Conservation (phyloP, 2,797 vertebrate genomes). For the Cetoscarus ocellatus region DNA sequence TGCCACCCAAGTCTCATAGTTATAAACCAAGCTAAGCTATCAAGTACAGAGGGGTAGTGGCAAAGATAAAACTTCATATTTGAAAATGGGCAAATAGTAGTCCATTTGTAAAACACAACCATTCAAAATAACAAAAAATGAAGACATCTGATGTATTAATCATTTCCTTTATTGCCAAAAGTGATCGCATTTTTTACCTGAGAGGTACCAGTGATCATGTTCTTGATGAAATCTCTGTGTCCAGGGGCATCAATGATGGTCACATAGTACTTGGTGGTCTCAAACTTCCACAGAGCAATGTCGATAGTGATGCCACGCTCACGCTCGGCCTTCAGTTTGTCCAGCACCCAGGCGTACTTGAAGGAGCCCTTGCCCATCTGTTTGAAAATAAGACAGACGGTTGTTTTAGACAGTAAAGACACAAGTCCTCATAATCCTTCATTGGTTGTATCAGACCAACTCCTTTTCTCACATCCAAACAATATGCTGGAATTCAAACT, state of each 20-base stretch:
- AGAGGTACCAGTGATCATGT: constrained; percentile 90
- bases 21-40: no score
- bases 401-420: neutral
- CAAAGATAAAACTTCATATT: no score
- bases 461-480: no score
- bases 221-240: constrained; percentile 90
- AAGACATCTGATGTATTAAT: no score
- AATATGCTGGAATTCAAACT: no score
- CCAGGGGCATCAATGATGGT: constrained; percentile 88
- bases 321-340: constrained; percentile 88
- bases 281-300: constrained; percentile 89
- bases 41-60: no score
- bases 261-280: constrained; percentile 85
- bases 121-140: no score
- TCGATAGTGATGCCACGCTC: constrained; percentile 89
- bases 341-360: constrained; percentile 89
- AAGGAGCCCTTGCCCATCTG: constrained; percentile 90
- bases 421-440: neutral
- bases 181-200: constrained; percentile 72
- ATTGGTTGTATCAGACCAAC: no score
- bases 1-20: no score
- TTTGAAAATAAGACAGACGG: constrained; percentile 29
- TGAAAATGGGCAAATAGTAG: no score
- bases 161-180: neutral
- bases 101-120: no score